Percentiles rank a stretch among this genome's conserved stretches.
Conservation (phyloP, 2,113 vertebrate species). For the Pangasianodon hypophthalmus region DNA sequence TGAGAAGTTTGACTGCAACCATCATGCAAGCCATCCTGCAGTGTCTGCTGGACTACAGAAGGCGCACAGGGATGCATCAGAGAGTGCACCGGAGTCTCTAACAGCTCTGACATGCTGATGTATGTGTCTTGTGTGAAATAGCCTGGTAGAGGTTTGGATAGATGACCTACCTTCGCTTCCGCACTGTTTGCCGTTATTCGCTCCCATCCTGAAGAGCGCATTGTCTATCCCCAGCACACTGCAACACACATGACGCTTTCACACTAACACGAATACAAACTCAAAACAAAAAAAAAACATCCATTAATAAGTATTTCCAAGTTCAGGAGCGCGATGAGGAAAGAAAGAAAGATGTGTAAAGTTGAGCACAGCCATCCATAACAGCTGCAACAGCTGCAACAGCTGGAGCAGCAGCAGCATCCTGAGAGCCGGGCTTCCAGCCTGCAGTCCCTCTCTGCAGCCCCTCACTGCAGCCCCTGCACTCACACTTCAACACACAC, state of each 20-base stretch:
- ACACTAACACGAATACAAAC: neutral
- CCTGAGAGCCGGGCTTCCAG: neutral
- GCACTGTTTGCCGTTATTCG: slow-evolving; percentile 96
- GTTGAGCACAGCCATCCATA: neutral
- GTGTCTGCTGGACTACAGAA: neutral
- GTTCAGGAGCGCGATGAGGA: neutral
- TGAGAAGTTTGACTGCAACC: neutral
- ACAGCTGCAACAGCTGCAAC: too few relatives aligned
- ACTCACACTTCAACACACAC: neutral
- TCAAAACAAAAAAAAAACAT: neutral
- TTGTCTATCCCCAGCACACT: slow-evolving; percentile 73
- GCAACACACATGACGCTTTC: slow-evolving; percentile 41
- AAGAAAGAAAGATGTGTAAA: neutral
- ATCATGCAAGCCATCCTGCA: neutral
- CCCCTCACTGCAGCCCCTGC: neutral
- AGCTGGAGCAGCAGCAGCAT: neutral
- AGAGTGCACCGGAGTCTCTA: neutral
- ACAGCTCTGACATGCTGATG: neutral
- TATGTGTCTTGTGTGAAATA: neutral
- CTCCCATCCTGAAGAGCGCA: slow-evolving; percentile 92
- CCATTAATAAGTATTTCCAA: slow-evolving; percentile 1
- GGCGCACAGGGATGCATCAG: neutral
- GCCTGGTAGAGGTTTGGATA: neutral
- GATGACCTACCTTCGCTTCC: slow-evolving; percentile 91
- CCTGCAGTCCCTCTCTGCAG: neutral